A percentile compares a stretch with the other conserved stretches of the same genome.
phyloP scores from a whole-genome alignment of 2,888 invertebrate genomes.

The Mamestra brassicae region DNA sequence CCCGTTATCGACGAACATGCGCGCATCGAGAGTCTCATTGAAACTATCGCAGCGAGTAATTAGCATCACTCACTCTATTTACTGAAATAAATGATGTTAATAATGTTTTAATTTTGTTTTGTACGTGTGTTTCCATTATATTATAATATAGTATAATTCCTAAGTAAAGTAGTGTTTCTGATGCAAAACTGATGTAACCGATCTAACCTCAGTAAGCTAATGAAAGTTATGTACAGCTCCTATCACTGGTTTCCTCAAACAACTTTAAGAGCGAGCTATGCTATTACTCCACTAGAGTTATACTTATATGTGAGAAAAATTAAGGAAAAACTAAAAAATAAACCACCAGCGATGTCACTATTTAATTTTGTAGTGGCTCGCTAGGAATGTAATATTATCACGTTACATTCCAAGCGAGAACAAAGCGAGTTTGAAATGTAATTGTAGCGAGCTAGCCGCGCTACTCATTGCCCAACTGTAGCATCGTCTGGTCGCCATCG shows the following conservation, averaged over 20 bases:
- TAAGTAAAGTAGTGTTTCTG: slow-evolving; percentile 1
- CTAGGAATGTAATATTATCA: too few relatives aligned
- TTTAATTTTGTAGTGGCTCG: too few relatives aligned
- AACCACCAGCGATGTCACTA: background rate
- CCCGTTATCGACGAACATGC: slow-evolving; percentile 74
- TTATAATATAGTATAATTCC: too few relatives aligned
- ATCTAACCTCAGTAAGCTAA: background rate
- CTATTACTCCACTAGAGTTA: background rate
- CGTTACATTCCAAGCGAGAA: too few relatives aligned
- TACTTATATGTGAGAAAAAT: background rate
- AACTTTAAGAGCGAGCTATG: background rate
- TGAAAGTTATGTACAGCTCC: background rate
- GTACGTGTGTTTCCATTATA: background rate
- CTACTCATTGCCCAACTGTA: background rate
- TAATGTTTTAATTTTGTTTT: slow-evolving; percentile 16
- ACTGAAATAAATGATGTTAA: slow-evolving; percentile 27
- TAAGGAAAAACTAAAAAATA: background rate
- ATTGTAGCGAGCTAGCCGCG: background rate
- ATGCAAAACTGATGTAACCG: slow-evolving; percentile 1
- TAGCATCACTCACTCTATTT: slow-evolving; percentile 17
- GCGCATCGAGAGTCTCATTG: slow-evolving; percentile 86
- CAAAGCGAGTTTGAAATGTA: too few relatives aligned
- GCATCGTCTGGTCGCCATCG: background rate
- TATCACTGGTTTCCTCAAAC: background rate
- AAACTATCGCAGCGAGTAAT: slow-evolving; percentile 75